A percentile compares a stretch with the other conserved stretches of the same genome.
phyloP scores from a whole-genome alignment of 2,113 vertebrate species.

The Laticauda laticaudata region DNA sequence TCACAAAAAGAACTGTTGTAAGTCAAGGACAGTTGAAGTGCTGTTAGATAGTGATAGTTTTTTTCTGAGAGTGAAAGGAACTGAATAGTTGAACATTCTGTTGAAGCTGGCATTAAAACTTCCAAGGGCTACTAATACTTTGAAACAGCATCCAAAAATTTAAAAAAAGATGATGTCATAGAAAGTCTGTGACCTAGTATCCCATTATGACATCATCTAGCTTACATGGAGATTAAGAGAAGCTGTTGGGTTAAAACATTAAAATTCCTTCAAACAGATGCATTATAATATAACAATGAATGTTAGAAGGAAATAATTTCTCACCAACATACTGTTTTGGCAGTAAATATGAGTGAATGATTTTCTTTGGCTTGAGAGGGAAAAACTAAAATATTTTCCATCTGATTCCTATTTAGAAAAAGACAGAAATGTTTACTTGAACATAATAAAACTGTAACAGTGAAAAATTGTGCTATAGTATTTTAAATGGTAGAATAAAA shows the following conservation, averaged over 20 bases:
- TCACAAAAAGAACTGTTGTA: background rate
- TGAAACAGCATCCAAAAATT: background rate
- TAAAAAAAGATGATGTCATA: background rate
- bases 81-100: background rate
- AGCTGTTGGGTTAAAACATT: background rate
- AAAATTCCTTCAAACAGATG: conserved; percentile 8
- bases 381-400: conserved; percentile 86
- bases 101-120: background rate
- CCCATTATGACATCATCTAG: background rate
- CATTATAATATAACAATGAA: background rate
- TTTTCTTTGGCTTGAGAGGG: conserved; percentile 86
- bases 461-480: background rate
- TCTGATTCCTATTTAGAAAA: conserved; percentile 76
- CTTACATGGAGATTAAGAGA: background rate
- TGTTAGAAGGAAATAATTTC: conserved; percentile 51
- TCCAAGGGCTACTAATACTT: background rate
- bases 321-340: conserved; percentile 89
- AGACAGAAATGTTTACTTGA: conserved; percentile 26
- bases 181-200: background rate
- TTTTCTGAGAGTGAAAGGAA: background rate
- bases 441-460: background rate
- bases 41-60: background rate
- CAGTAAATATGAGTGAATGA: conserved; percentile 89
- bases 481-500: background rate
- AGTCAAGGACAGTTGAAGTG: background rate